Percentiles rank a stretch among this genome's conserved stretches.
phyloP scores from a whole-genome alignment of 2,888 invertebrate genomes.

The Bimastos eiseni region DNA sequence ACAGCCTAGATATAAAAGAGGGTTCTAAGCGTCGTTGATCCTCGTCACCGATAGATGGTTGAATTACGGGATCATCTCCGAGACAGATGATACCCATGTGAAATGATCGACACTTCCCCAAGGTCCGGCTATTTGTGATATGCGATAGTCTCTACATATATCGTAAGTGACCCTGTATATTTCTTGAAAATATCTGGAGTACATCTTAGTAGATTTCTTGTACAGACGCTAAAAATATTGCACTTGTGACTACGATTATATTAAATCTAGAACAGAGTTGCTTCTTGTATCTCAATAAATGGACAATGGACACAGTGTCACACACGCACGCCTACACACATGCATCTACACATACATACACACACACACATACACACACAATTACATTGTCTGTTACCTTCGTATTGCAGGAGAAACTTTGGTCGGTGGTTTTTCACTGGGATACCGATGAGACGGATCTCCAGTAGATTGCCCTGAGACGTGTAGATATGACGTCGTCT shows the following conservation, averaged over 20 bases:
- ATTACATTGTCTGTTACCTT: conserved; percentile 29
- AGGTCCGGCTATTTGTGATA: too few species aligned
- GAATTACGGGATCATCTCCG: not conserved
- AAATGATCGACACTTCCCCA: not conserved
- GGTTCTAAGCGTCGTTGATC: not conserved
- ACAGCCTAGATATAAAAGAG: not conserved
- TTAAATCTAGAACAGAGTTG: too few species aligned
- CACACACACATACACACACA: not conserved
- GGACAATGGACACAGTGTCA: not conserved
- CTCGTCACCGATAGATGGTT: not conserved
- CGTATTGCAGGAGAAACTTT: conserved; percentile 36
- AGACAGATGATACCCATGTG: not conserved
- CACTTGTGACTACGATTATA: too few species aligned
- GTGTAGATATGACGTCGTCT: conserved; percentile 32
- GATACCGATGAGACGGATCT: conserved; percentile 31
- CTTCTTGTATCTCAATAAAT: too few species aligned
- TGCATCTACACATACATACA: not conserved
- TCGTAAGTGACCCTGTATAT: too few species aligned
- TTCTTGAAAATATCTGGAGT: too few species aligned
- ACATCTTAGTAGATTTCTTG: too few species aligned
- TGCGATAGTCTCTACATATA: not conserved
- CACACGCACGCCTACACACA: not conserved
- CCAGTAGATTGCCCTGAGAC: conserved; percentile 30
- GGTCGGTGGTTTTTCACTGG: conserved; percentile 30
- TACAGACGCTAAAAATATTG: too few species aligned